These are phyloP conservation scores for Dissostichus mawsoni DNA, from an alignment of 2,113 vertebrate species.

Conservation along the genomic window DNA sequence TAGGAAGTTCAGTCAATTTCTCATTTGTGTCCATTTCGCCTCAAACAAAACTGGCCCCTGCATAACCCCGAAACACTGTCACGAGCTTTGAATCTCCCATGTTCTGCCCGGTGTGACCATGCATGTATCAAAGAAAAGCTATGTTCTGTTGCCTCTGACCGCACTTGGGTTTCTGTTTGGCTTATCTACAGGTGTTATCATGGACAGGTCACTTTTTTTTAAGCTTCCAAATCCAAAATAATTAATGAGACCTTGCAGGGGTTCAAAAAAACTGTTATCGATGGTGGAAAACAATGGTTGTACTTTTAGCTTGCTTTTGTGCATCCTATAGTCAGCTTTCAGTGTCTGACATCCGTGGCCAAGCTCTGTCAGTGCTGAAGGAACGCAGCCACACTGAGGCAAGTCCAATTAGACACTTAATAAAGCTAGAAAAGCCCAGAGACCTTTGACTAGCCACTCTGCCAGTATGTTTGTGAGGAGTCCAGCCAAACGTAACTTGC, in stretches of 20 bases:
- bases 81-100: neutral
- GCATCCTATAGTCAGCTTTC: conserved; percentile 10
- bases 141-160: neutral
- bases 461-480: conserved; percentile 28
- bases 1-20: conserved; percentile 4
- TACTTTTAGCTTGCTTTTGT: conserved; percentile 34
- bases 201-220: neutral
- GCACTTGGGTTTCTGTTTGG: conserved; percentile 4
- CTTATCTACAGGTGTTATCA: neutral
- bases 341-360: conserved; percentile 27
- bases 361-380: conserved; percentile 11
- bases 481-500: conserved; percentile 37
- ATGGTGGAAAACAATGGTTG: conserved; percentile 2
- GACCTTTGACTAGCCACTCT: neutral
- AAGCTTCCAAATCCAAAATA: neutral
- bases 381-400: conserved; percentile 30
- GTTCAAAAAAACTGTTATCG: too few species aligned
- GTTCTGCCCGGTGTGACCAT: conserved; percentile 3
- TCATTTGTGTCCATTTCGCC: conserved; percentile 18
- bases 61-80: neutral
- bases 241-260: neutral
- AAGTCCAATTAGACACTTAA: conserved; percentile 56
- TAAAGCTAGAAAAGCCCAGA: conserved; percentile 51
- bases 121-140: neutral
- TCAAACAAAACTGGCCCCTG: conserved; percentile 4